Conservation (phyloP, 1,140 invertebrate species). For the Adoxophyes honmai region DNA sequence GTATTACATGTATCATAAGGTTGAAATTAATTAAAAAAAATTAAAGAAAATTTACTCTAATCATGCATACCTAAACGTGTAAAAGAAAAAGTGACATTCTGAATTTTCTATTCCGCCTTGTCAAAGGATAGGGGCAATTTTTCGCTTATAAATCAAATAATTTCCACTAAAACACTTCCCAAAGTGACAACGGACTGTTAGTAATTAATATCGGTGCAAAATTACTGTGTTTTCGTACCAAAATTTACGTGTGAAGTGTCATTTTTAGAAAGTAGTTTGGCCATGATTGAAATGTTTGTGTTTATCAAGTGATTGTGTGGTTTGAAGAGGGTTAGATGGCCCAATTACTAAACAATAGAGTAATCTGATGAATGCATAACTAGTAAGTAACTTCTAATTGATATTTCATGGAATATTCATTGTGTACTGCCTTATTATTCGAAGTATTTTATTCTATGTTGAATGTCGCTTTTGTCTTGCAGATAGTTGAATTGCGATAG, state of each 20-base stretch:
- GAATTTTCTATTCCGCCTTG: slow-evolving; percentile 1
- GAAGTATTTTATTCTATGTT: too few relatives aligned
- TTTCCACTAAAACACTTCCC: background rate
- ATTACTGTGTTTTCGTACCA: too few relatives aligned
- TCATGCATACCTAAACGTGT: background rate
- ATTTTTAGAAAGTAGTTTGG: slow-evolving; percentile 13
- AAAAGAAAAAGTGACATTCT: slow-evolving; percentile 11
- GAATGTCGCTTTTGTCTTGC: too few relatives aligned
- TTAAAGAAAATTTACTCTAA: background rate
- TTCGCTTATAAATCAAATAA: background rate
- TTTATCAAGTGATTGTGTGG: slow-evolving; percentile 28
- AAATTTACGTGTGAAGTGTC: slow-evolving; percentile 1
- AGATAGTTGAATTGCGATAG: too few relatives aligned
- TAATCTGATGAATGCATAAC: slow-evolving; percentile 18
- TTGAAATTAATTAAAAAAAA: too few relatives aligned
- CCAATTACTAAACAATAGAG: slow-evolving; percentile 51
- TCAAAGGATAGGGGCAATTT: slow-evolving; percentile 6
- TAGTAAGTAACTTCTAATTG: slow-evolving; percentile 21
- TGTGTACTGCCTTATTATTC: too few relatives aligned
- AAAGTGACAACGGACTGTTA: background rate
- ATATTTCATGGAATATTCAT: background rate
- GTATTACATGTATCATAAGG: too few relatives aligned
- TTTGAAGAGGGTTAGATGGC: slow-evolving; percentile 27
- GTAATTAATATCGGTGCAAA: background rate
- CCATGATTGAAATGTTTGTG: slow-evolving; percentile 1